Evolutionary conservation across 2,888 invertebrate genomes (phyloP), one percentile per base, ranked within the genome.

Genomic region (Polylopha cassiicola): DNA sequence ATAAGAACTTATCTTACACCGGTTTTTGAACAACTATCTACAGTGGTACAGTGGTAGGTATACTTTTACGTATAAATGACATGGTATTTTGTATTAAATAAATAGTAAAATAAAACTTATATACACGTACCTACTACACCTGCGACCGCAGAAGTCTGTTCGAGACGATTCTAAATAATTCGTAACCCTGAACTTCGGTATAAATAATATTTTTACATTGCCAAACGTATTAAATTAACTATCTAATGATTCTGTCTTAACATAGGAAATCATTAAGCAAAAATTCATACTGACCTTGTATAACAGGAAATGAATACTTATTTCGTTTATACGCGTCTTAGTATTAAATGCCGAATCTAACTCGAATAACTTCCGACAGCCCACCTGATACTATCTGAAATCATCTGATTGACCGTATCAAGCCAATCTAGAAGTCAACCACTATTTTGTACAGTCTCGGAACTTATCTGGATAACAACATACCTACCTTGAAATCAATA

Each of bases 181-280:
- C 11, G 6, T 23, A 18, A 11, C 34, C 41, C 36, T 41, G 34
- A 41, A 36, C 41, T 41, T 36, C 34, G 16, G 11, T 21, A 10
- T 17, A 8, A n/a, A 14, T 8, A 15, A 29, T 27, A 3, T 11
- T 21, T 6, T 17, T 31, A 23, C 39, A 41, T 30, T 41, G 39
- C 41, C 41, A n/a, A 15, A 24, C 24, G 20, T 36, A 29, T 32
- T 33, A 28, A 39, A 28, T 13, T 30, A 20, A 39, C 10, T 29
- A 26, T 8, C 28, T 30, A 41, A 36, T 24, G 20, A 36, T 39
- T 23, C 23, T 33, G 2, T 20, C 23, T 10, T 21, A 22, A 23
- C 41, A 30, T 29, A 39, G 33, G 34, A 41, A 36, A 20, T 41
- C 26, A 41, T 41, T 41, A 41, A 34, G 29, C 34, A 34, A 41